These are phyloP conservation scores for Bradypodion pumilum DNA, from an alignment of 2,797 vertebrate genomes.

Conservation along the genomic window DNA sequence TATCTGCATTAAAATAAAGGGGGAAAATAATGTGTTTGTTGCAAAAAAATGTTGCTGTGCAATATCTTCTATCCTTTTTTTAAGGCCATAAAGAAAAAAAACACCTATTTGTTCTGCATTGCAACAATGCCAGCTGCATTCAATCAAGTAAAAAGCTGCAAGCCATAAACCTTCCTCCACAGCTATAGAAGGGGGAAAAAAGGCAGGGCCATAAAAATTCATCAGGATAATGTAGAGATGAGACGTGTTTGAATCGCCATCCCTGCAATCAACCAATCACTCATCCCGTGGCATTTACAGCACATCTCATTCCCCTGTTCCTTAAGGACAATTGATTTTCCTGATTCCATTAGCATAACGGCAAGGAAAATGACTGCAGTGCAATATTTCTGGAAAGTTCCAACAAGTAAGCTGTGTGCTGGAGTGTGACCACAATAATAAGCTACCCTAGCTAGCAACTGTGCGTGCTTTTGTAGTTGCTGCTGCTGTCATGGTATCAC, in stretches of 20 bases:
- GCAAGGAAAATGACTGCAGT: conserved; percentile 85
- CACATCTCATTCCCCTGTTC: conserved; percentile 89
- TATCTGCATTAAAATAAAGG: conserved; percentile 71
- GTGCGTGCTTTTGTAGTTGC: conserved; percentile 71
- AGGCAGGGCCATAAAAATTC: conserved; percentile 86
- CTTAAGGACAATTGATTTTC: conserved; percentile 94
- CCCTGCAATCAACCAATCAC: conserved; percentile 86
- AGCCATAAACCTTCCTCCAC: conserved; percentile 86
- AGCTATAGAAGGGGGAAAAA: conserved; percentile 74
- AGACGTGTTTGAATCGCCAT: conserved; percentile 80
- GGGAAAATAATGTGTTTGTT: conserved; percentile 75
- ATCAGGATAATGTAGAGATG: conserved; percentile 87
- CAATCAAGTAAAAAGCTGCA: conserved; percentile 87
- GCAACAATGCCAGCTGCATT: conserved; percentile 86
- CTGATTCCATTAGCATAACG: conserved; percentile 91
- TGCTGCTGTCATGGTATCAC: conserved; percentile 60
- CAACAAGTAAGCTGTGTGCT: conserved; percentile 83
- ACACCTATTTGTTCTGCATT: conserved; percentile 85
- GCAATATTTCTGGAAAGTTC: conserved; percentile 88
- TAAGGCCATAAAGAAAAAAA: conserved; percentile 80
- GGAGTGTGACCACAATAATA: conserved; percentile 83
- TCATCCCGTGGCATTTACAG: conserved; percentile 91
- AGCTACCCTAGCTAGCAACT: conserved; percentile 73
- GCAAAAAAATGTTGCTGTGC: conserved; percentile 75
- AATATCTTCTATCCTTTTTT: conserved; percentile 80